Conservation (phyloP, 2,113 vertebrate species). For the Cettia cetti region DNA sequence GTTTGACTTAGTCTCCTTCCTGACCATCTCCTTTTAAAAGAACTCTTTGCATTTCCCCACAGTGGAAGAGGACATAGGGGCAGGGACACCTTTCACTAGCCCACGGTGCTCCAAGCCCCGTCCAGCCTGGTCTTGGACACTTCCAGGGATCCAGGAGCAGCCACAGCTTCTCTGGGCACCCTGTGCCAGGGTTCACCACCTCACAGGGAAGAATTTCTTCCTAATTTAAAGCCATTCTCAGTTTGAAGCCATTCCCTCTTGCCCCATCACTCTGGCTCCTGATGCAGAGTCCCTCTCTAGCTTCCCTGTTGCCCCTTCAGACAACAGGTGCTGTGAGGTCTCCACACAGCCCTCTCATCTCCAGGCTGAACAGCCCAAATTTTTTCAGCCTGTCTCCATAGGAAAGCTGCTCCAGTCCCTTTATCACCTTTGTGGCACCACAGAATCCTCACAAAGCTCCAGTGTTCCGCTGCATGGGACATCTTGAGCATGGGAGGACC, state of each 20-base stretch:
- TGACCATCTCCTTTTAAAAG: neutral
- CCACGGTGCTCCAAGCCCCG: accelerated
- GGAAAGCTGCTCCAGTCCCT: neutral
- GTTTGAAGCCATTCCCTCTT: neutral
- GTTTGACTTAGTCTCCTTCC: neutral
- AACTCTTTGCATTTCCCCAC: neutral
- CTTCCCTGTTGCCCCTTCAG: neutral
- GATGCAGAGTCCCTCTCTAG: neutral
- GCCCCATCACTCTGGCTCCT: neutral
- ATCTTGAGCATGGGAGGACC: neutral
- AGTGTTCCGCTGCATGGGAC: neutral
- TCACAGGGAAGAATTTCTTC: neutral
- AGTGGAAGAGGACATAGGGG: accelerated
- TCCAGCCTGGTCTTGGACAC: neutral
- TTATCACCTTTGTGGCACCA: neutral
- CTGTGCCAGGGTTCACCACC: neutral
- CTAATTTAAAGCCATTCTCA: neutral
- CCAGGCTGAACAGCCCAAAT: neutral
- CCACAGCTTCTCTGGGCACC: neutral
- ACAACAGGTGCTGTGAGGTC: neutral
- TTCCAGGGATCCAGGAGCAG: neutral
- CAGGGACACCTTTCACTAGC: accelerated
- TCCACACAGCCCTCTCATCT: neutral
- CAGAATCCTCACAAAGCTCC: too few relatives aligned
- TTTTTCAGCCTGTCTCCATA: neutral